phyloP scores from a whole-genome alignment of 2,113 vertebrate species.

The Zapornia atra region DNA sequence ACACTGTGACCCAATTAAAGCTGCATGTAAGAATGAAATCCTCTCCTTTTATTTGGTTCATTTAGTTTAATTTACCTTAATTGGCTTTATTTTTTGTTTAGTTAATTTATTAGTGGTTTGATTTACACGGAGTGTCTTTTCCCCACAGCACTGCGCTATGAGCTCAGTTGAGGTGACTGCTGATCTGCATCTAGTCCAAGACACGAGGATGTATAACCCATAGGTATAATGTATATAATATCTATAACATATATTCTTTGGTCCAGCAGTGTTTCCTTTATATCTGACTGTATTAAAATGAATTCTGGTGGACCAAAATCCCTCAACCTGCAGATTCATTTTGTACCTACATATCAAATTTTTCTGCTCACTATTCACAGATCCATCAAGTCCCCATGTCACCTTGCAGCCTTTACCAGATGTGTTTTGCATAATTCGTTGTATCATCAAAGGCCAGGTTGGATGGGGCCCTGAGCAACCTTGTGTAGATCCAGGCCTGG shows the following conservation, averaged over 20 bases:
- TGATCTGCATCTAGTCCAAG: background rate
- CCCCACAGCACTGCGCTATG: background rate
- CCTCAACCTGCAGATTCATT: background rate
- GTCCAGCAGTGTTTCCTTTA: background rate
- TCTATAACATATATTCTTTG: background rate
- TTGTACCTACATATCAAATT: background rate
- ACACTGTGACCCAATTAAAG: background rate
- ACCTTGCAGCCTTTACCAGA: background rate
- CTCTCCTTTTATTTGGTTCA: background rate
- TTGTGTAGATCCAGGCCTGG: too few relatives aligned
- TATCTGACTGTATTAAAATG: background rate
- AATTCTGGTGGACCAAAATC: background rate
- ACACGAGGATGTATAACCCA: background rate
- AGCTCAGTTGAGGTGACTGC: background rate
- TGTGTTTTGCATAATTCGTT: background rate
- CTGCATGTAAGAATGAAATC: background rate
- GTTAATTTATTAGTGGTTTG: background rate
- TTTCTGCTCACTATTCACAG: background rate
- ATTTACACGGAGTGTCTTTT: background rate
- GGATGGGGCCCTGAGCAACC: too few relatives aligned
- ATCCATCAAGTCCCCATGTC: background rate
- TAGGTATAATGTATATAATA: background rate
- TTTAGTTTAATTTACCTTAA: background rate
- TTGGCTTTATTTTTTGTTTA: background rate
- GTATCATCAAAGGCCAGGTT: background rate